A percentile compares a stretch with the other conserved stretches of the same genome.
Evolutionary conservation across 2,113 vertebrate species (phyloP).

Genomic region (Clupea harengus): DNA sequence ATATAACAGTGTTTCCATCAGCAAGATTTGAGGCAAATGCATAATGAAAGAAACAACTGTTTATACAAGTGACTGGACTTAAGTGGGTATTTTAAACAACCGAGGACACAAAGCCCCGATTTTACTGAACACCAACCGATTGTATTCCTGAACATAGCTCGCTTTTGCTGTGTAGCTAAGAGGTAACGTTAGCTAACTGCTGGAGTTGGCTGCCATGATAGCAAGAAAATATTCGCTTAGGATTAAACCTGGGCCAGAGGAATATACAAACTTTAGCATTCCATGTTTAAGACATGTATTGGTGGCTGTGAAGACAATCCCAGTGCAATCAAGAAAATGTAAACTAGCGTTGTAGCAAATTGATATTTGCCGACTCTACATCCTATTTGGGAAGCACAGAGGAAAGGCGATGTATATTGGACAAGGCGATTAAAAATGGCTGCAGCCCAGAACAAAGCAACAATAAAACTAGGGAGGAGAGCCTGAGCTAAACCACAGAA

Average conservation of each 20-base stretch:
- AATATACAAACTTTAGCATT: conserved; percentile 2
- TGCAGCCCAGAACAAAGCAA: conserved; percentile 80
- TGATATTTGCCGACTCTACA: conserved; percentile 2
- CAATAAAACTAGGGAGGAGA: conserved; percentile 66
- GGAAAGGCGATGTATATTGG: conserved; percentile 58
- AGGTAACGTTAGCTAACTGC: not conserved
- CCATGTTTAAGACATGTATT: not conserved
- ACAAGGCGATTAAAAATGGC: conserved; percentile 80
- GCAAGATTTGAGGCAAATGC: not conserved
- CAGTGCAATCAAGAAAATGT: not conserved
- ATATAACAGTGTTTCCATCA: not conserved
- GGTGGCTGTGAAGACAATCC: not conserved
- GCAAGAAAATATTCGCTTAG: conserved; percentile 10
- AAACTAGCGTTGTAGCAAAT: not conserved
- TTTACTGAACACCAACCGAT: not conserved
- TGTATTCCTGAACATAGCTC: not conserved
- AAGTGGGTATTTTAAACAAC: not conserved
- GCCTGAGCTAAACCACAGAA: conserved; percentile 35
- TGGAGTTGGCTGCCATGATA: conserved; percentile 13
- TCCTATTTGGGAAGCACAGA: conserved; percentile 30
- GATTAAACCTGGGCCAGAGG: conserved; percentile 5
- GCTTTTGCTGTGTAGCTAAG: not conserved
- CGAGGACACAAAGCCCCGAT: not conserved
- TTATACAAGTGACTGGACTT: not conserved
- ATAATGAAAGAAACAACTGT: not conserved